A percentile compares a stretch with the other conserved stretches of the same genome.
These are phyloP conservation scores for Sebastiscus tertius DNA, from an alignment of 2,797 vertebrate species.

Conservation along the genomic window DNA sequence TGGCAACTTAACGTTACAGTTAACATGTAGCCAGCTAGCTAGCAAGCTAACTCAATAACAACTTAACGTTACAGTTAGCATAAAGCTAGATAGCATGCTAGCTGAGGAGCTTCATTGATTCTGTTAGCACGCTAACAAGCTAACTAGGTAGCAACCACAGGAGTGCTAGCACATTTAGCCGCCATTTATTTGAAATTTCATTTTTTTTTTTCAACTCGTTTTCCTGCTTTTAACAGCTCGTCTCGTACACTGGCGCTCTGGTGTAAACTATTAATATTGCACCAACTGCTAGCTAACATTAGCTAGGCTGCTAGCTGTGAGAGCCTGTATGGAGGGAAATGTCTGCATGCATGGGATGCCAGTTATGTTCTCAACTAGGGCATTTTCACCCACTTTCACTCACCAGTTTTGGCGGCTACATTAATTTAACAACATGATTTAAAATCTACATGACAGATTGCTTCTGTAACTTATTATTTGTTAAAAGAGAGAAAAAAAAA, in stretches of 20 bases:
- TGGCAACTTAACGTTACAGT: too few species aligned
- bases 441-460: background rate
- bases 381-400: conserved; percentile 51
- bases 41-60: too few species aligned
- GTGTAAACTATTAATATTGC: background rate
- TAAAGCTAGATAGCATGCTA: background rate
- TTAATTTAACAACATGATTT: background rate
- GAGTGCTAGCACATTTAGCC: background rate
- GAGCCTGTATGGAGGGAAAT: conserved; percentile 84
- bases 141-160: conserved; percentile 36
- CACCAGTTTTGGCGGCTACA: background rate
- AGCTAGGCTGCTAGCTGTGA: conserved; percentile 83
- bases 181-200: background rate
- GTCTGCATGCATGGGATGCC: conserved; percentile 60
- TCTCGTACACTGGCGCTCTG: background rate
- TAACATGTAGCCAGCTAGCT: too few species aligned
- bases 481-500: conserved; percentile 1
- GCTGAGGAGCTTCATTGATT: background rate
- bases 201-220: accelerated
- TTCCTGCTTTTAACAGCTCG: background rate
- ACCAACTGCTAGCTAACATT: background rate
- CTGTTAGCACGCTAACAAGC: conserved; percentile 65
- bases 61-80: too few species aligned
- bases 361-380: conserved; percentile 51
- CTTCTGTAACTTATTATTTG: conserved; percentile 26